Evolutionary conservation across 2,797 vertebrate genomes (phyloP).

Genomic region (Sebastolobus alascanus): DNA sequence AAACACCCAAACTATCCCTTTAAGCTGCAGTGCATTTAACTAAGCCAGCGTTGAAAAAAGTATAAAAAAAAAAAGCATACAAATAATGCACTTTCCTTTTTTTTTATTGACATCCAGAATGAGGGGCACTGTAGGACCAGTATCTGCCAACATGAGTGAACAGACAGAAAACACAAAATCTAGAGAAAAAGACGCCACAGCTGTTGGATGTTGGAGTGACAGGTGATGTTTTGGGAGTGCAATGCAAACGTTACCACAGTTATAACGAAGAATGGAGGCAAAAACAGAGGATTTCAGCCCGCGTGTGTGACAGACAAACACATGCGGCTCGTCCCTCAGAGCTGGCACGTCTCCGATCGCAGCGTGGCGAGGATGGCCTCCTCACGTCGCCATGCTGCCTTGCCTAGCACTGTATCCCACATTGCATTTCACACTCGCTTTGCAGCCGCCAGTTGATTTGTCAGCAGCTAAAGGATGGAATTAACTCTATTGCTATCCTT

Average conservation of each 20-base stretch:
- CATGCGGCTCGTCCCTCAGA: constrained; percentile 1
- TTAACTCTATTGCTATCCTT: constrained; percentile 71
- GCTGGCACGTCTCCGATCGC: constrained; percentile 35
- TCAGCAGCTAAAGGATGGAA: constrained; percentile 76
- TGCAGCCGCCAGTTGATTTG: constrained; percentile 67
- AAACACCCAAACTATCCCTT: background rate
- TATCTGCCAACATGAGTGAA: background rate
- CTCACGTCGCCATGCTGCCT: constrained; percentile 33
- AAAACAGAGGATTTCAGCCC: background rate
- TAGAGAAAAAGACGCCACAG: background rate
- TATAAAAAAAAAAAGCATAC: no score
- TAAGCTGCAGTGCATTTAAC: background rate
- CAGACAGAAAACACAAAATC: background rate
- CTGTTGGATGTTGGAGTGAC: constrained; percentile 7
- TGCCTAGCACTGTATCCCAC: constrained; percentile 40
- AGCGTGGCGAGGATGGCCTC: constrained; percentile 43
- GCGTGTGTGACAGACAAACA: background rate
- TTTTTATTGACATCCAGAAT: background rate
- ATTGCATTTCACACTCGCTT: constrained; percentile 79
- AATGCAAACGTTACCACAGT: background rate
- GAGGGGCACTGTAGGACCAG: background rate
- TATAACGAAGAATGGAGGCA: background rate
- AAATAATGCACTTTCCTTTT: background rate
- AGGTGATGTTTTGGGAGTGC: background rate
- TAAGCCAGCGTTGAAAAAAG: background rate